Base-by-base conservation (phyloP, 1,140 invertebrate genomes). In the Stenopsyche tienmushanensis region DNA sequence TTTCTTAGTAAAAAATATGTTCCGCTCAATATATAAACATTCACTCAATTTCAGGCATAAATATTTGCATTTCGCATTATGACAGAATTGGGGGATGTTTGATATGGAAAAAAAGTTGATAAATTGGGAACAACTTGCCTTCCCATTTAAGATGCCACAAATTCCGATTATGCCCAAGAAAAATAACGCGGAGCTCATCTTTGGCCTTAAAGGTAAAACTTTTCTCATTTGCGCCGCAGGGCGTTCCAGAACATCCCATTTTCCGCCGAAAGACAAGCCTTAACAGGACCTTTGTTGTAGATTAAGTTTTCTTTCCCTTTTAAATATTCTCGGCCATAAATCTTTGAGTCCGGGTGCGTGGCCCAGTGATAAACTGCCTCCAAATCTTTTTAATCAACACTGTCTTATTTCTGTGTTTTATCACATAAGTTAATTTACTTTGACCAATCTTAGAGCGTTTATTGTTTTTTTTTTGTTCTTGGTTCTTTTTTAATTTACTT, bases 301-400 rank as follows among this genome's bases (percentile, higher is more conserved):
- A 60, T 60, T 60, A 60, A 60, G 57, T 60, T 60, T 60, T 45
- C 57, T 26, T 47, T 60, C 44, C 2, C 24, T 60, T 60, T 59
- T 60, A 47, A 60, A 47, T 17, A 34, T 57, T 25, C n/a, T 29
- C 57, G 25, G 17, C 23, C 41, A 34, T 60, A 60, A 60, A 60
- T 60, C 57, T 45, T 21, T 20, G 15, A n/a, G 21, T 3, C 23
- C 21, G 42, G 10, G 18, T 20, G 18, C 44, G 44, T 20, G 44
- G 3, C 44, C 44, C 18, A 47, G 24, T 39, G 57, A 60, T 60
- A 60, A 60, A 60, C 57, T 23, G 57, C 42, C 34, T 47, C 57
- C n/a, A 60, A 60, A 60, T 60, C 57, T 60, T 60, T 60, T 60
- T 60, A 60, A 60, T 60, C 57, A 60, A 60, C 57, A 60, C 57